Evolutionary conservation across 2,113 vertebrate species (phyloP).

Genomic region (Holacanthus passer): DNA sequence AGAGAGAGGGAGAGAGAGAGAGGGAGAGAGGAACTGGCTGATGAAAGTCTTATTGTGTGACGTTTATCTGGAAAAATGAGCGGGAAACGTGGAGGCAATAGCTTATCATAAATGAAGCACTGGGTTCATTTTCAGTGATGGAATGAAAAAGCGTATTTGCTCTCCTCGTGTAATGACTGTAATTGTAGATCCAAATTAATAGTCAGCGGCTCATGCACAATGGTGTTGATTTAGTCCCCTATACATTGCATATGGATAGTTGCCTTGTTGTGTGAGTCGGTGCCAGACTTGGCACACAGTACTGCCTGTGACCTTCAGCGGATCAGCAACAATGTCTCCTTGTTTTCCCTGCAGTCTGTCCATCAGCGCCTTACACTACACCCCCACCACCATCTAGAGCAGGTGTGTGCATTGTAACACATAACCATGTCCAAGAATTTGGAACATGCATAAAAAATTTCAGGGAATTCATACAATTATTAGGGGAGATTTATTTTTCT

Average conservation of each 20-base stretch:
- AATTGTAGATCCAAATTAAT: slow-evolving; percentile 62
- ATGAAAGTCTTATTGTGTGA: slow-evolving; percentile 74
- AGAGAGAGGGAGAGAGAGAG: slow-evolving; percentile 1
- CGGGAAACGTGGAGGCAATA: slow-evolving; percentile 47
- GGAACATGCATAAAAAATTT: slow-evolving; percentile 55
- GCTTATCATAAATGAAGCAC: slow-evolving; percentile 36
- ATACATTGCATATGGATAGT: slow-evolving; percentile 73
- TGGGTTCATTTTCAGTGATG: slow-evolving; percentile 53
- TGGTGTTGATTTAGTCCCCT: slow-evolving; percentile 58
- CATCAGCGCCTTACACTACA: slow-evolving; percentile 76
- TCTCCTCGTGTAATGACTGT: slow-evolving; percentile 59
- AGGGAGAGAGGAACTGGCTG: slow-evolving; percentile 2
- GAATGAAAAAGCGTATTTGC: slow-evolving; percentile 65
- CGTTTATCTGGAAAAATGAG: slow-evolving; percentile 68
- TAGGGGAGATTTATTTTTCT: not conserved
- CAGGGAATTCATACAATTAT: slow-evolving; percentile 29
- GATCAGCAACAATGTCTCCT: slow-evolving; percentile 87
- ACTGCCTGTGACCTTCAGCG: slow-evolving; percentile 83
- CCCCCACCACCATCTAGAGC: slow-evolving; percentile 63
- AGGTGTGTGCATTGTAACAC: slow-evolving; percentile 80
- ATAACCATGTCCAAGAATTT: slow-evolving; percentile 65
- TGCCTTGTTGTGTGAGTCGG: slow-evolving; percentile 75
- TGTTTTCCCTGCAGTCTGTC: slow-evolving; percentile 83
- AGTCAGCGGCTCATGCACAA: slow-evolving; percentile 48
- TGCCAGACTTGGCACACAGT: slow-evolving; percentile 82